Evolutionary conservation across 2,888 invertebrate genomes (phyloP).

Genomic region (Dolomedes plantarius): DNA sequence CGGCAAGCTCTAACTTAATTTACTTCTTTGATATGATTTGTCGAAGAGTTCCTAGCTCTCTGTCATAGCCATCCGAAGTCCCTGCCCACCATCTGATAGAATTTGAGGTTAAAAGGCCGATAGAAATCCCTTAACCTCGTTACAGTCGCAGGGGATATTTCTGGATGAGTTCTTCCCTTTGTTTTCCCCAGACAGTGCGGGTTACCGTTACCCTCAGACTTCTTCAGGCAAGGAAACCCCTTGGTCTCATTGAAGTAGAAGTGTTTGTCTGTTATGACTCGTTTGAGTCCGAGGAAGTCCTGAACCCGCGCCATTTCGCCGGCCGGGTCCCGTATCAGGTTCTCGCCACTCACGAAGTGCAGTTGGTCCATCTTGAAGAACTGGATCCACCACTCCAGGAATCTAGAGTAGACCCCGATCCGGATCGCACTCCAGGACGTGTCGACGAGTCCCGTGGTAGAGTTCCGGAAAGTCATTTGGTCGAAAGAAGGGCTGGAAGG

Average conservation of each 20-base stretch:
- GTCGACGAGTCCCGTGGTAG: constrained; percentile 84
- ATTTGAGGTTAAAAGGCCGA: constrained; percentile 82
- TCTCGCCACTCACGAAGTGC: constrained; percentile 79
- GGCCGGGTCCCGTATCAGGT: constrained; percentile 77
- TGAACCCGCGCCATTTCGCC: constrained; percentile 77
- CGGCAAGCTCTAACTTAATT: constrained; percentile 57
- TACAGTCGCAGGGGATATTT: constrained; percentile 75
- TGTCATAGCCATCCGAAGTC: constrained; percentile 90
- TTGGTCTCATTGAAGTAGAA: constrained; percentile 78
- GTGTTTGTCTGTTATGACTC: constrained; percentile 75
- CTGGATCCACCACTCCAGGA: constrained; percentile 78
- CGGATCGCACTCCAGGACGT: constrained; percentile 87
- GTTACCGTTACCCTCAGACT: constrained; percentile 75
- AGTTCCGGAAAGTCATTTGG: constrained; percentile 86
- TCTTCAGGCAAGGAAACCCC: constrained; percentile 78
- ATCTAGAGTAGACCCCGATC: constrained; percentile 86
- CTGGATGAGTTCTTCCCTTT: constrained; percentile 78
- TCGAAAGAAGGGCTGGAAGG: constrained; percentile 84
- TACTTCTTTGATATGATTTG: constrained; percentile 64
- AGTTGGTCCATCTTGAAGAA: constrained; percentile 78
- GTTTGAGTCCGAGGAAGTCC: constrained; percentile 77
- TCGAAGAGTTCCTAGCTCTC: constrained; percentile 29
- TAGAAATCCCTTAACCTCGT: constrained; percentile 77
- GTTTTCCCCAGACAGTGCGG: constrained; percentile 78
- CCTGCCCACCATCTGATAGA: constrained; percentile 92